Percentiles rank a stretch among this genome's conserved stretches.
Conservation (phyloP, 2,888 invertebrate species). For the Drosophila vallismaia region DNA sequence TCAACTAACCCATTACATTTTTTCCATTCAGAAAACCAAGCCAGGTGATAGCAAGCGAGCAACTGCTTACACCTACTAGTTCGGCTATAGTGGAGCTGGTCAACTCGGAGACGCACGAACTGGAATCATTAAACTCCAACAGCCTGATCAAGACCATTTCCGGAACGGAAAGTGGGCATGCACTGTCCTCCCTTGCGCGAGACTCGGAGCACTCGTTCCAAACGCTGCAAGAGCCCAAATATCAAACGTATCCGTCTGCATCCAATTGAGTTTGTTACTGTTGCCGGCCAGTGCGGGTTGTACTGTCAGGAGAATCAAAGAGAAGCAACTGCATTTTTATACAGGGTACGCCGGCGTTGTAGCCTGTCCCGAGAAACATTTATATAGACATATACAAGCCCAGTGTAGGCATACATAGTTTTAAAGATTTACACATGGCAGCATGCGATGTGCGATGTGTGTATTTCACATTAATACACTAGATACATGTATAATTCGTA, state of each 20-base stretch:
- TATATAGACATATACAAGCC: slow-evolving; percentile 44
- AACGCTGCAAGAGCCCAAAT: slow-evolving; percentile 51
- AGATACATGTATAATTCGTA: slow-evolving; percentile 39
- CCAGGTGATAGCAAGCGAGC: slow-evolving; percentile 82
- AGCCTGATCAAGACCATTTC: slow-evolving; percentile 83
- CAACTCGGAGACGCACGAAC: slow-evolving; percentile 83
- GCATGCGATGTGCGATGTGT: slow-evolving; percentile 32
- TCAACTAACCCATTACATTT: not conserved
- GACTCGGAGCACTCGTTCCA: slow-evolving; percentile 80
- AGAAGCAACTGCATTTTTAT: slow-evolving; percentile 49
- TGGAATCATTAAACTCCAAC: slow-evolving; percentile 83
- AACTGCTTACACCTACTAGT: slow-evolving; percentile 83
- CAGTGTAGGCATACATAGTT: slow-evolving; percentile 30
- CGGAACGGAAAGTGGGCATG: slow-evolving; percentile 77
- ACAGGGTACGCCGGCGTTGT: slow-evolving; percentile 19
- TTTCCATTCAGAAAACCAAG: slow-evolving; percentile 77
- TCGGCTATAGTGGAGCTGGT: slow-evolving; percentile 83
- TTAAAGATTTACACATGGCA: slow-evolving; percentile 18
- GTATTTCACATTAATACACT: slow-evolving; percentile 38
- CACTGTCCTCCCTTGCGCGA: slow-evolving; percentile 63
- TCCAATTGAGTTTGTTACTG: slow-evolving; percentile 44
- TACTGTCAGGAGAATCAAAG: slow-evolving; percentile 13
- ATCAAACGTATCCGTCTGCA: slow-evolving; percentile 54
- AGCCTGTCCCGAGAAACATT: slow-evolving; percentile 36
- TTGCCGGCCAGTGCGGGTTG: slow-evolving; percentile 35